Conservation (phyloP, 2,888 invertebrate genomes). For the Cheilosia impressa region DNA sequence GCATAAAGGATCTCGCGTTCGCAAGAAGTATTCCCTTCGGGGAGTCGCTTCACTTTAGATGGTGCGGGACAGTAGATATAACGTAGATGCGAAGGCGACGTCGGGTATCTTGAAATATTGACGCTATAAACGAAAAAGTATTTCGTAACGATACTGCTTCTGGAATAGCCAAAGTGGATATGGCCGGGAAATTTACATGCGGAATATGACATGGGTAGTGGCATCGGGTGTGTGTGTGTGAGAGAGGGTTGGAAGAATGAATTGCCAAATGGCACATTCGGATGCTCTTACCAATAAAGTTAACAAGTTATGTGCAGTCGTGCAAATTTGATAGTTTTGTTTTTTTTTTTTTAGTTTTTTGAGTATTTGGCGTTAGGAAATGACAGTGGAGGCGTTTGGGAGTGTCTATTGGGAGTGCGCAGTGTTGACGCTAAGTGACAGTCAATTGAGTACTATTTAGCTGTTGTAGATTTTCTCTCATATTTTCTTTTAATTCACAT, state of each 20-base stretch:
- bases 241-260: constrained; percentile 23
- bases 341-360: no score
- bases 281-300: constrained; percentile 64
- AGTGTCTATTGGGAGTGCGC: constrained; percentile 4
- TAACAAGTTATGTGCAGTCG: constrained; percentile 71
- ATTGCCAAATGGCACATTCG: constrained; percentile 58
- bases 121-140: constrained; percentile 64
- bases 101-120: constrained; percentile 65
- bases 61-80: background rate
- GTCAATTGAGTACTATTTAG: background rate
- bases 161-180: constrained; percentile 55
- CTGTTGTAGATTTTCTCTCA: constrained; percentile 9
- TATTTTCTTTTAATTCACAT: constrained; percentile 7
- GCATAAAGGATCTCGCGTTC: constrained; percentile 49
- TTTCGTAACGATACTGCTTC: constrained; percentile 30
- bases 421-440: constrained; percentile 1
- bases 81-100: constrained; percentile 21
- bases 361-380: constrained; percentile 25
- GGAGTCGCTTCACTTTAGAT: background rate
- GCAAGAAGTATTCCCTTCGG: constrained; percentile 41
- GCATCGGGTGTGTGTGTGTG: background rate
- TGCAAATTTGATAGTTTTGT: constrained; percentile 70
- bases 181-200: constrained; percentile 57
- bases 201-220: background rate
- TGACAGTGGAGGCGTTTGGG: constrained; percentile 14